These are phyloP conservation scores for Sisor rabdophorus DNA, from an alignment of 2,113 vertebrate genomes.

Conservation along the genomic window DNA sequence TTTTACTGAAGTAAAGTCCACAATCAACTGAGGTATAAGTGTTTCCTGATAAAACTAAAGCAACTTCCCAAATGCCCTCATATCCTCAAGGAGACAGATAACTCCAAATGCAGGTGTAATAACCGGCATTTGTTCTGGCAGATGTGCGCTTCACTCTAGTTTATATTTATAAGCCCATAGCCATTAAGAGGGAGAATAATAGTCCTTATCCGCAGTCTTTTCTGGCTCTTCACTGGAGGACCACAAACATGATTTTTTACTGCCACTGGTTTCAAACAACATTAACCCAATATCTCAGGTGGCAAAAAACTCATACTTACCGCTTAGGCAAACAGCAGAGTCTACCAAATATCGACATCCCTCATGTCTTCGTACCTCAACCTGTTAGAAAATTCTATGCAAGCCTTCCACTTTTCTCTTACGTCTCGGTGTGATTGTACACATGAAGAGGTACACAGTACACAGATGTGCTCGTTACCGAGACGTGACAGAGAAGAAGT, in stretches of 20 bases:
- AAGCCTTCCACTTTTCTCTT: background rate
- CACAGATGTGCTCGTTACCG: constrained; percentile 51
- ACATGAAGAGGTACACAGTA: background rate
- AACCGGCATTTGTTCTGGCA: background rate
- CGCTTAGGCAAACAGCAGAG: background rate
- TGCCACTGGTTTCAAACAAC: constrained; percentile 1
- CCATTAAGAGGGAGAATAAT: constrained; percentile 7
- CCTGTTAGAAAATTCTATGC: background rate
- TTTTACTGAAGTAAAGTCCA: too few relatives aligned
- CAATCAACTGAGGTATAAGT: background rate
- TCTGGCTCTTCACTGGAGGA: background rate
- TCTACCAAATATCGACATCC: background rate
- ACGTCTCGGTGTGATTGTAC: too few relatives aligned
- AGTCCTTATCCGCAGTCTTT: constrained; percentile 13
- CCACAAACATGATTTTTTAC: constrained; percentile 15
- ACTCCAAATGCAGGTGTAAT: background rate
- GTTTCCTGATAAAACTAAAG: background rate
- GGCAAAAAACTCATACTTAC: background rate
- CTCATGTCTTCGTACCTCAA: background rate
- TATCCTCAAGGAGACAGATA: background rate
- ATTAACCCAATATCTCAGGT: background rate
- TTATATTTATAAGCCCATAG: constrained; percentile 15
- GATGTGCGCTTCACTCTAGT: background rate
- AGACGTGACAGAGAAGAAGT: constrained; percentile 46
- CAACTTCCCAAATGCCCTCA: background rate